Conservation (phyloP, 2,888 invertebrate species). For the Meliscaeva auricollis region DNA sequence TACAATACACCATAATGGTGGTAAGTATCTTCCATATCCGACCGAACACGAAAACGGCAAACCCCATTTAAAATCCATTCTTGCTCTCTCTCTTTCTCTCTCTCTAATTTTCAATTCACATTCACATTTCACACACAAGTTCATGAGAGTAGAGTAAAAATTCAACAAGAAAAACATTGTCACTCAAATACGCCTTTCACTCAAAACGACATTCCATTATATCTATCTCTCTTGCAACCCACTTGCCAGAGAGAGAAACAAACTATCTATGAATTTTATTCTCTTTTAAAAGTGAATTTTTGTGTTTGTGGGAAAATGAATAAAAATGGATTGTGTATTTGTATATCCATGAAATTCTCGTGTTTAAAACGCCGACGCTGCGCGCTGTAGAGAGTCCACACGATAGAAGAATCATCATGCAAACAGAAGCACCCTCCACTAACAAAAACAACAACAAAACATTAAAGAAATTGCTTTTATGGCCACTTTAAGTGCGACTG, state of each 20-base stretch:
- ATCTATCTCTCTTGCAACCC: not conserved
- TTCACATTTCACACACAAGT: not conserved
- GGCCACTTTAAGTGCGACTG: slow-evolving; percentile 84
- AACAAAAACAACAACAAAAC: slow-evolving; percentile 68
- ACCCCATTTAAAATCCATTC: slow-evolving; percentile 59
- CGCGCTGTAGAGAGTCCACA: not conserved
- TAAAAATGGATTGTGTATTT: slow-evolving; percentile 77
- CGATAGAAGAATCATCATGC: not conserved
- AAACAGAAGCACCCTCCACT: slow-evolving; percentile 55
- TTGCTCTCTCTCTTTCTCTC: slow-evolving; percentile 26
- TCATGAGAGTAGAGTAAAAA: not conserved
- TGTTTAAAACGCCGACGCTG: slow-evolving; percentile 57
- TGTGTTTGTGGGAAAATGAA: slow-evolving; percentile 78
- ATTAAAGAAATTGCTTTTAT: slow-evolving; percentile 80
- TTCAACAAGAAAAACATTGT: slow-evolving; percentile 18
- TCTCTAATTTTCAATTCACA: slow-evolving; percentile 13
- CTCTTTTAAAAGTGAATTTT: slow-evolving; percentile 77
- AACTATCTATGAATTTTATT: not conserved
- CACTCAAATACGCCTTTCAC: slow-evolving; percentile 69
- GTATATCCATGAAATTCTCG: slow-evolving; percentile 42
- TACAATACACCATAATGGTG: slow-evolving; percentile 73
- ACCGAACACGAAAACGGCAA: slow-evolving; percentile 37
- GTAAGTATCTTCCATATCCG: slow-evolving; percentile 74
- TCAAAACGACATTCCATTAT: slow-evolving; percentile 48
- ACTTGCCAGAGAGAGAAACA: not conserved